Conservation (phyloP, 2,888 invertebrate species). For the Liposcelis brunnea region DNA sequence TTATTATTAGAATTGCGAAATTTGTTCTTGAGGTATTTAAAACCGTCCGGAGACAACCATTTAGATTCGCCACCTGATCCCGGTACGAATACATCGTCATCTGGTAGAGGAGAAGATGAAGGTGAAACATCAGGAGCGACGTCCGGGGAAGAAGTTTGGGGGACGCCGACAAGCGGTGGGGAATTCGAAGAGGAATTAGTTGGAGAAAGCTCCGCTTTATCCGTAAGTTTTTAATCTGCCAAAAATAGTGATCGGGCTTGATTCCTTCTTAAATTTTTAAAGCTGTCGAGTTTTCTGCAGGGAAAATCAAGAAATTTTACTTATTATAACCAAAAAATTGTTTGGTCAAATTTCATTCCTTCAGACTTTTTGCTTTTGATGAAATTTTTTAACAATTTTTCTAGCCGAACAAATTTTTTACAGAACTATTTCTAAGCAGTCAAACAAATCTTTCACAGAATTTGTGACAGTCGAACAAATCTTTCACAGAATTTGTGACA, state of each 20-base stretch:
- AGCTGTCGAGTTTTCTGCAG: background rate
- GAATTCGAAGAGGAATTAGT: slow-evolving; percentile 24
- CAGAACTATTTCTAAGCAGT: no score
- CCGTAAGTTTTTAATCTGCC: background rate
- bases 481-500: no score
- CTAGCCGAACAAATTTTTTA: no score
- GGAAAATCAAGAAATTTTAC: no score
- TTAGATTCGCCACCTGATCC: slow-evolving; percentile 11
- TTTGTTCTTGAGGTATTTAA: slow-evolving; percentile 12
- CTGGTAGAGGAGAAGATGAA: slow-evolving; percentile 41
- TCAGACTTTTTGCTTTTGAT: no score
- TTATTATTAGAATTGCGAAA: no score
- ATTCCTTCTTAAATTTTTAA: slow-evolving; percentile 2
- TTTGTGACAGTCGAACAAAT: no score
- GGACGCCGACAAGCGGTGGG: slow-evolving; percentile 73
- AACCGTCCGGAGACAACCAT: slow-evolving; percentile 11
- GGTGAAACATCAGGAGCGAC: slow-evolving; percentile 69
- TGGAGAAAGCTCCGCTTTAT: background rate
- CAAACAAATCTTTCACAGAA: no score
- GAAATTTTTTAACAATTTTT: no score
- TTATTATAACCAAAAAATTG: no score
- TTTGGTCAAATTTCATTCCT: no score
- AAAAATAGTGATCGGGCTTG: slow-evolving; percentile 1
- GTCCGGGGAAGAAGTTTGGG: slow-evolving; percentile 78
- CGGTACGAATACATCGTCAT: slow-evolving; percentile 20